Evolutionary conservation across 2,113 vertebrate species (phyloP).

Genomic region (Lichenostomus cassidix): DNA sequence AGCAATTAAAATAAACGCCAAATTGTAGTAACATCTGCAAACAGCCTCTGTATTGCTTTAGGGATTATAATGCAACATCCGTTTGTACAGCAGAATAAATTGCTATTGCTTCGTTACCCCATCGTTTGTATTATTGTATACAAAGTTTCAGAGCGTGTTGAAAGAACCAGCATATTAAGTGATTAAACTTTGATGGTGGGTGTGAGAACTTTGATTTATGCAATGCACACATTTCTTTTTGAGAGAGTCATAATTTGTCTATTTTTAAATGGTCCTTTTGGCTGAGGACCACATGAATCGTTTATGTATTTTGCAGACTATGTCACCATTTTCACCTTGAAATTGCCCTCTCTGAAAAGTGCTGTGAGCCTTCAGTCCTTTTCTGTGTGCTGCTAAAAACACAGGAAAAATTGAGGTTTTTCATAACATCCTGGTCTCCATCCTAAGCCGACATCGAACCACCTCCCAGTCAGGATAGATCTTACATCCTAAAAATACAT

Average conservation of each 20-base stretch:
- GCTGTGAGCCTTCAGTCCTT: background rate
- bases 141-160: conserved; percentile 62
- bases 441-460: background rate
- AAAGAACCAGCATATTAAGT: conserved; percentile 65
- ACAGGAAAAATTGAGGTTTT: background rate
- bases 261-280: conserved; percentile 40
- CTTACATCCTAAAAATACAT: background rate
- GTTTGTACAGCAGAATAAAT: conserved; percentile 64
- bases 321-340: background rate
- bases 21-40: conserved; percentile 54
- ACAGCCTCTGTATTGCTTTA: conserved; percentile 49
- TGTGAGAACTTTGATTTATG: conserved; percentile 68
- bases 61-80: conserved; percentile 68
- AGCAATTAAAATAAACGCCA: conserved; percentile 50
- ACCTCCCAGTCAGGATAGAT: background rate
- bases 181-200: conserved; percentile 61
- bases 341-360: background rate
- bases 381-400: background rate
- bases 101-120: conserved; percentile 62
- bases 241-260: conserved; percentile 45
- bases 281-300: background rate
- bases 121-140: conserved; percentile 62
- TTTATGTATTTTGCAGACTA: background rate
- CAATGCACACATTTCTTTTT: conserved; percentile 48
- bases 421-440: background rate